Percentiles rank a stretch among this genome's conserved stretches.
Evolutionary conservation across 2,113 vertebrate species (phyloP).

Genomic region (Cranoglanis bouderius): DNA sequence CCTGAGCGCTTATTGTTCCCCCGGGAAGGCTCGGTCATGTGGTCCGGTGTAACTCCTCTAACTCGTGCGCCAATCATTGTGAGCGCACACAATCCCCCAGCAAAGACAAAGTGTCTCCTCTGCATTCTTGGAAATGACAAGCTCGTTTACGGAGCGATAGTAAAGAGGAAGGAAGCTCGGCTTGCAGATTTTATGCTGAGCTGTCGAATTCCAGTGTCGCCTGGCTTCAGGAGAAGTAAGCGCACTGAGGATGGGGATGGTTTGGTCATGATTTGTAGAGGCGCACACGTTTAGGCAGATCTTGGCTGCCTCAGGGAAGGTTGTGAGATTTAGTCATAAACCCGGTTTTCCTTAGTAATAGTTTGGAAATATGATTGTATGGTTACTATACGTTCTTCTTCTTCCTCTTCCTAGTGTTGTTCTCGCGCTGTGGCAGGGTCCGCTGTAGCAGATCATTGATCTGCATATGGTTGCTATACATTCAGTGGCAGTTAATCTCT

Average conservation of each 20-base stretch:
- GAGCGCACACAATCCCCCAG: background rate
- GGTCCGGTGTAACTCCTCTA: conserved; percentile 4
- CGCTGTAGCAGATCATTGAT: no score
- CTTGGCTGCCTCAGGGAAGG: background rate
- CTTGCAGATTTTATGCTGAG: conserved; percentile 41
- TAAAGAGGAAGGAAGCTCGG: conserved; percentile 67
- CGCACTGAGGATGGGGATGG: background rate
- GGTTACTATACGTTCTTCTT: background rate
- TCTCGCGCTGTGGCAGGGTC: no score
- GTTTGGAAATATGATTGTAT: background rate
- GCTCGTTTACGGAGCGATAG: background rate
- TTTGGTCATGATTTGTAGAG: background rate
- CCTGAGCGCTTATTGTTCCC: conserved; percentile 52
- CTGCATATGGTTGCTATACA: no score
- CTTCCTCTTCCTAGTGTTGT: no score
- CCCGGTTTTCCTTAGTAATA: background rate
- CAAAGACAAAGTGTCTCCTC: conserved; percentile 66
- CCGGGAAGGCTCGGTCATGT: conserved; percentile 59
- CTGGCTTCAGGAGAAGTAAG: background rate
- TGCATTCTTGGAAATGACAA: conserved; percentile 60
- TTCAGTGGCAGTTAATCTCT: background rate
- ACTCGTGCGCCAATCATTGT: conserved; percentile 7
- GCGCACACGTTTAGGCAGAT: background rate
- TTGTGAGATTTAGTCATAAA: background rate
- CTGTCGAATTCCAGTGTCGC: conserved; percentile 29